phyloP scores from a whole-genome alignment of 2,113 vertebrate genomes.

The Oreotrochilus melanogaster region DNA sequence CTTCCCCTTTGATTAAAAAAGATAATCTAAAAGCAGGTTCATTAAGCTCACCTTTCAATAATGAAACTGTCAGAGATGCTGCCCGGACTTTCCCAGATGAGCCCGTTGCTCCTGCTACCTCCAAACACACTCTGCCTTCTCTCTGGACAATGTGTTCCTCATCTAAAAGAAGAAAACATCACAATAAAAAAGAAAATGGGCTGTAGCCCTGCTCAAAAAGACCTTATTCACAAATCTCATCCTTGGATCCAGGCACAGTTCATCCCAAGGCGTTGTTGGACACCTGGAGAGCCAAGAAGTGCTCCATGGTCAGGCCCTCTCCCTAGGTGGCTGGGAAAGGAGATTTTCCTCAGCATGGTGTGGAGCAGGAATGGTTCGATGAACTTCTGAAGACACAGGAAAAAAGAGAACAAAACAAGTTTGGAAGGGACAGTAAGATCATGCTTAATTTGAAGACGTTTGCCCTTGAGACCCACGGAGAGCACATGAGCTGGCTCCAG shows the following conservation, averaged over 20 bases:
- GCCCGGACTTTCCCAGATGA: background rate
- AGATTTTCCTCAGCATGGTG: background rate
- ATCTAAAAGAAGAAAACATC: background rate
- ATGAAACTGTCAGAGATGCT: background rate
- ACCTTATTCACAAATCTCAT: background rate
- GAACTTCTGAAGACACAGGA: background rate
- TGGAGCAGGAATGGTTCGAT: background rate
- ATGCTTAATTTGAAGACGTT: conserved; percentile 63
- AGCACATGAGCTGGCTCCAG: conserved; percentile 80
- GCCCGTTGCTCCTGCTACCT: background rate
- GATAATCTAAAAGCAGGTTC: conserved; percentile 15
- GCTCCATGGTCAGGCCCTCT: background rate
- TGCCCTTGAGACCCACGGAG: conserved; percentile 73
- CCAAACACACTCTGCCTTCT: background rate
- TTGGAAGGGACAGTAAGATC: conserved; percentile 50
- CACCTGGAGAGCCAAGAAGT: background rate
- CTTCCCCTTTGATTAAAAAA: conserved; percentile 33
- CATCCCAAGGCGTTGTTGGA: background rate
- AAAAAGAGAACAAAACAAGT: conserved; percentile 5
- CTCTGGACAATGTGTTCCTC: background rate
- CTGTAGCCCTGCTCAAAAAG: background rate
- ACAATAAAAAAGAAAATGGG: background rate
- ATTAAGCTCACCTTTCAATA: conserved; percentile 1
- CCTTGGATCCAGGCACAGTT: background rate
- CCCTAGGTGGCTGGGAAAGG: background rate